Evolutionary conservation across 2,113 vertebrate species (phyloP), one percentile per base, ranked within the genome.

Genomic region (Oostethus manadensis): DNA sequence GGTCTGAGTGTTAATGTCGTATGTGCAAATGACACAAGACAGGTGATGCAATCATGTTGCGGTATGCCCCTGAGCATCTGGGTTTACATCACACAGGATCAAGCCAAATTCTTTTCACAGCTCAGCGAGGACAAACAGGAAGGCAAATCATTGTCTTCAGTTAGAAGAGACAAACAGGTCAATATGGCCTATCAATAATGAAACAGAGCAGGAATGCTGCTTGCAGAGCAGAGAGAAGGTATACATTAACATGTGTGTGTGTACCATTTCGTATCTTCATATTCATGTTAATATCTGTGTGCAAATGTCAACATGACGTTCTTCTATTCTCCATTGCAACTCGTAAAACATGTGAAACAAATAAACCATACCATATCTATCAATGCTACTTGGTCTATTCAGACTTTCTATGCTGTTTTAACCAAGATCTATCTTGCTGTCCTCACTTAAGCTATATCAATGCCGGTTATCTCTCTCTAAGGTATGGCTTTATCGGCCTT

Each of bases 161-260:
- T 50, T 76, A 64, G 11, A 49, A 42, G 66, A 80, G 76, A 84
- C 79, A 84, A 84, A 76, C 80, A 49, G 82, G 71, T 88, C 86
- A 81, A 84, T 86, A 82, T 33, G 44, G 54, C 56, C 66, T 55
- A 83, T 86, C 82, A 84, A 82, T 83, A 81, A 83, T 84, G 77
- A 77, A 83, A 68, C 58, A 56, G 68, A 78, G 65, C 60, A 26
- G 56, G 62, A 69, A 70, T 56, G 66, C 71, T 58, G 67, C 73
- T 71, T 74, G 66, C 57, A 56, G 48, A 62, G 14, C 50, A n/a
- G 62, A 20, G 35, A 56, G 57, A 56, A 51, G 23, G 18, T 9
- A 7, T 2, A 29, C 14, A 2, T 14, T n/a, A 1, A 5, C 23
- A 5, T 26, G 23, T 26, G 23, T 26, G 23, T 26, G 23, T 26